These are phyloP conservation scores for Platerodrilus igneus DNA, from an alignment of 2,888 invertebrate genomes.

Conservation along the genomic window DNA sequence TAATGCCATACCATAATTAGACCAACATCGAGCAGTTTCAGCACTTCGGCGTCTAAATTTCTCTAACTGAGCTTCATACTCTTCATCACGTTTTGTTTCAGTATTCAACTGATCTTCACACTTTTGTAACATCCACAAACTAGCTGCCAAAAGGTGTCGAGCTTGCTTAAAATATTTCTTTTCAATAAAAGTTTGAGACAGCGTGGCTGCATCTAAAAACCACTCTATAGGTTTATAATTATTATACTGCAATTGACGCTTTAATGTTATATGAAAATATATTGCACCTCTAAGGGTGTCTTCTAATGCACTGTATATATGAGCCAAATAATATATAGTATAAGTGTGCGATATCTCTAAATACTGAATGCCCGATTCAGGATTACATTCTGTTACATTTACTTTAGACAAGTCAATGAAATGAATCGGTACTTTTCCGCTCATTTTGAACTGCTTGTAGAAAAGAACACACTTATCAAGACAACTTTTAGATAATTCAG, in stretches of 20 bases:
- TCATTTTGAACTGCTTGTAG: conserved; percentile 62
- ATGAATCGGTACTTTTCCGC: conserved; percentile 52
- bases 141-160: conserved; percentile 79
- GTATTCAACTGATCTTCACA: conserved; percentile 57
- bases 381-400: conserved; percentile 47
- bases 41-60: conserved; percentile 73
- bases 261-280: conserved; percentile 82
- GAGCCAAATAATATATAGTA: conserved; percentile 84
- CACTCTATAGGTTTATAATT: conserved; percentile 84
- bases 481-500: conserved; percentile 62
- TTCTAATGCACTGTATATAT: conserved; percentile 71
- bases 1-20: conserved; percentile 79
- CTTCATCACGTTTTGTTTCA: conserved; percentile 43
- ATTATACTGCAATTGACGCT: conserved; percentile 70
- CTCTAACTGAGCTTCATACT: conserved; percentile 59
- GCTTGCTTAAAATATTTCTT: conserved; percentile 71
- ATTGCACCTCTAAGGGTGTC: conserved; percentile 74
- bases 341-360: conserved; percentile 78
- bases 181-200: conserved; percentile 86
- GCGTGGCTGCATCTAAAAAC: conserved; percentile 84
- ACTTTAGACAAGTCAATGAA: conserved; percentile 57
- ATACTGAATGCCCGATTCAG: conserved; percentile 52
- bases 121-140: conserved; percentile 64
- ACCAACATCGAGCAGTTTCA: conserved; percentile 87
- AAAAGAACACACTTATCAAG: conserved; percentile 61